Conservation (phyloP, 2,113 vertebrate species). For the Gyps fulvus region DNA sequence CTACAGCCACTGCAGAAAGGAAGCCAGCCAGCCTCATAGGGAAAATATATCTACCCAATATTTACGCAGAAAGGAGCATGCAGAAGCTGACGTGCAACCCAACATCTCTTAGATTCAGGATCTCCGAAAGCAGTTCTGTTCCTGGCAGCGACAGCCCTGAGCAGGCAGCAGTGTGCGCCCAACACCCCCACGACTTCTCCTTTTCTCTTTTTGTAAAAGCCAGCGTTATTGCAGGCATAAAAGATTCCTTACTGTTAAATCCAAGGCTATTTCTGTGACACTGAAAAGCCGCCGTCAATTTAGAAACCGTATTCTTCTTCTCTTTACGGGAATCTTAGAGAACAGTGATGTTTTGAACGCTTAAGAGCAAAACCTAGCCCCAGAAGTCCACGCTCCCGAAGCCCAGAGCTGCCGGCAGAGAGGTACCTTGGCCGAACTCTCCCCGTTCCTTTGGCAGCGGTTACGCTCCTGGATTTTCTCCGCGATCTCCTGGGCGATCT, state of each 20-base stretch:
- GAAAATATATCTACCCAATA: not conserved
- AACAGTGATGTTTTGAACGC: fast-evolving
- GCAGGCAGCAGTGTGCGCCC: fast-evolving
- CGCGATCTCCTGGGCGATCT: constrained; percentile 87
- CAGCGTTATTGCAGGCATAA: fast-evolving
- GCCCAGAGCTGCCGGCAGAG: not conserved
- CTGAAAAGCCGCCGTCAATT: fast-evolving
- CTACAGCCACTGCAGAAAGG: not conserved
- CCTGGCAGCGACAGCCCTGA: not conserved
- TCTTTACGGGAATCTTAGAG: fast-evolving
- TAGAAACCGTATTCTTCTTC: fast-evolving
- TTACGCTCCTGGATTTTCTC: constrained; percentile 91
- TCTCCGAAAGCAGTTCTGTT: not conserved
- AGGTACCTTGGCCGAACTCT: constrained; percentile 86
- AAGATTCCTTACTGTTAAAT: fast-evolving
- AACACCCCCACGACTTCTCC: not conserved
- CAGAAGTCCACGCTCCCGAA: not conserved
- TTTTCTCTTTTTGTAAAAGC: fast-evolving
- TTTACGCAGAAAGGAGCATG: not conserved
- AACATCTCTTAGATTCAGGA: not conserved
- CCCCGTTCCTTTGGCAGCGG: constrained; percentile 84
- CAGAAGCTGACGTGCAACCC: not conserved
- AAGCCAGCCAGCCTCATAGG: not conserved
- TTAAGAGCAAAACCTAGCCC: not conserved
- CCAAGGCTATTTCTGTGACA: fast-evolving